Base-by-base conservation (phyloP, 2,113 vertebrate genomes). In the Perca flavescens region DNA sequence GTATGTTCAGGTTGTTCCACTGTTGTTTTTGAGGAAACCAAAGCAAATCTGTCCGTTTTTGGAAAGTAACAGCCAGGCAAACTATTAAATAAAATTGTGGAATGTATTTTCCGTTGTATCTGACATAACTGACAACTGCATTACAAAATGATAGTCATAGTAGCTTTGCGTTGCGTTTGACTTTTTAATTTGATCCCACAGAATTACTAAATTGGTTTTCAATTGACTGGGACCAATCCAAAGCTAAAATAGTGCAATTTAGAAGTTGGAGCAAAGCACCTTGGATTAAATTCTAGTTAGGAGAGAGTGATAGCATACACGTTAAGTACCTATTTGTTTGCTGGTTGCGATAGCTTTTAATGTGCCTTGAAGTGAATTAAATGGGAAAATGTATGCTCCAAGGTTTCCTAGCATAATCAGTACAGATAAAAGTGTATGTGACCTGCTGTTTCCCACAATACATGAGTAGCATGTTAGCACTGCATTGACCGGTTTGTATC, bases 341-440 rank as follows among this genome's bases (percentile, higher is more conserved):
- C 57, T 84, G 77, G 56, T 81, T 86, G 47, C 61, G 70, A 82
- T 65, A 70, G 74, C 70, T 83, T 83, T 87, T 79, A 83, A 92
- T 88, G 90, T 94, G 93, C 90, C 90, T 94, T 94, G 80, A 90
- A 82, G 36, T 88, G 61, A 82, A 47, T 78, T 74, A 28, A 71
- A 80, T 57, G 8, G 16, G 58, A 54, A 71, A 76, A 57, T 19
- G 53, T 71, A 58, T 46, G 64, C 70, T 82, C 72, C 62, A 62
- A 71, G 46, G 36, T 78, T 75, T 83, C 22, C 52, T 53, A 74
- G 43, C 64, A 70, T 31, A 17, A 68, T 65, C 52, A 61, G 14
- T 46, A 77, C 36, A 61, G 61, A 81, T 69, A 28, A 77, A 25
- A 12, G n/a, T 58, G 25, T 25, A 60, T 49, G 54, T 64, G 40